Conservation (phyloP, 2,113 vertebrate genomes). For the Phylloscopus trochiloides region DNA sequence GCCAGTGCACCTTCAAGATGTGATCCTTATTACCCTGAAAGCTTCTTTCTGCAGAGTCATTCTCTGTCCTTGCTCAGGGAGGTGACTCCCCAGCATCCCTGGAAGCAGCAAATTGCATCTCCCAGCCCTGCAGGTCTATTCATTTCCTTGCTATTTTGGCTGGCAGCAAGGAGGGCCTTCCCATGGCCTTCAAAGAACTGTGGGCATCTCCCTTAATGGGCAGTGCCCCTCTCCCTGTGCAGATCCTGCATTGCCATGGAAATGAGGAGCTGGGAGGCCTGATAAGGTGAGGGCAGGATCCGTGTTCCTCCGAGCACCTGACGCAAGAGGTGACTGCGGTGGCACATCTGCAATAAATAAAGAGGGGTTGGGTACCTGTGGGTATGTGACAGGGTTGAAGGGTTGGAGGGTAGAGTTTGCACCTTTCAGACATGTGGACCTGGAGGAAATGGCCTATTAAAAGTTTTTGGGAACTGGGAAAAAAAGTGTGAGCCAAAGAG, state of each 20-base stretch:
- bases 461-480: background rate
- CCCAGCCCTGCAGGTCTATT: background rate
- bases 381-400: background rate
- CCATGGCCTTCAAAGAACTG: rapidly evolving
- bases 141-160: background rate
- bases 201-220: background rate
- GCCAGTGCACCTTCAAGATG: background rate
- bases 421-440: background rate
- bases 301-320: background rate
- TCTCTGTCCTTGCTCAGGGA: rapidly evolving
- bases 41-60: background rate
- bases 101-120: background rate
- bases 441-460: background rate
- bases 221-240: rapidly evolving
- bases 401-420: background rate
- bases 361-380: background rate
- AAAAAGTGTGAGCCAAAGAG: background rate
- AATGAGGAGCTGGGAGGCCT: background rate
- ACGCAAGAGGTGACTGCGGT: rapidly evolving
- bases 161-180: background rate
- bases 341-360: background rate
- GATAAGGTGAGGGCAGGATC: background rate
- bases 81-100: background rate
- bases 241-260: background rate
- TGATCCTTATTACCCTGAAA: background rate